A percentile compares a stretch with the other conserved stretches of the same genome.
These are phyloP conservation scores for Cairina moschata DNA, from an alignment of 2,113 vertebrate species.

Conservation along the genomic window DNA sequence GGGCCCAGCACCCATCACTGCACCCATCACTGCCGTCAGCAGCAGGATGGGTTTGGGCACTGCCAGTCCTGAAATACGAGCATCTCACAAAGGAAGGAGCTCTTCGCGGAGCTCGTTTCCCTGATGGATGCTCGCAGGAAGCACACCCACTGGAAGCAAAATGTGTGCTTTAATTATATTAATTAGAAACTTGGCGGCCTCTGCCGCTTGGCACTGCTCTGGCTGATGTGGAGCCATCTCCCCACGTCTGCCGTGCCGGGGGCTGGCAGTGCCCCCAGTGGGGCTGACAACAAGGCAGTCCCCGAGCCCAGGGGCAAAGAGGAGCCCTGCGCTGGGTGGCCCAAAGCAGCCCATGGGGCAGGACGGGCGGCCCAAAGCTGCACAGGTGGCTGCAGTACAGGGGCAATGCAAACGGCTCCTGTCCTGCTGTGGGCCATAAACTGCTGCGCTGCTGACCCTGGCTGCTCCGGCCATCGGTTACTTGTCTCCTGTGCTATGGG, in stretches of 20 bases:
- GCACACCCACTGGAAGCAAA: neutral
- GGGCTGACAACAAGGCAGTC: neutral
- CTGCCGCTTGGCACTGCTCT: neutral
- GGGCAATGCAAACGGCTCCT: neutral
- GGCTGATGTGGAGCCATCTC: neutral
- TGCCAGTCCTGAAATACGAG: neutral
- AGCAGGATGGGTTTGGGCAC: neutral
- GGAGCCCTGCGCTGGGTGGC: neutral
- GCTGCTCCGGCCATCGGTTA: neutral
- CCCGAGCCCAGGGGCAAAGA: neutral
- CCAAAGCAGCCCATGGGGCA: neutral
- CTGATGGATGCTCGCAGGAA: neutral
- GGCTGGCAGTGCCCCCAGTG: no score
- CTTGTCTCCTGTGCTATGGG: accelerated
- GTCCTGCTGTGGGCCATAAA: neutral
- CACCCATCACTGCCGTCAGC: no score
- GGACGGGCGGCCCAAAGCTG: no score
- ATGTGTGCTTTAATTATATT: neutral
- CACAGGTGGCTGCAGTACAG: neutral
- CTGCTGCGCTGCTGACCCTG: accelerated
- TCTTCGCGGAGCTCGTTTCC: neutral
- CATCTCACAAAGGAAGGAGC: neutral
- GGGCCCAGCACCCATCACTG: accelerated
- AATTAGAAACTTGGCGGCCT: conserved; percentile 10
- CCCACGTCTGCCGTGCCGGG: no score